These are phyloP conservation scores for Hemiscyllium ocellatum DNA, from an alignment of 2,113 vertebrate genomes.

Conservation along the genomic window DNA sequence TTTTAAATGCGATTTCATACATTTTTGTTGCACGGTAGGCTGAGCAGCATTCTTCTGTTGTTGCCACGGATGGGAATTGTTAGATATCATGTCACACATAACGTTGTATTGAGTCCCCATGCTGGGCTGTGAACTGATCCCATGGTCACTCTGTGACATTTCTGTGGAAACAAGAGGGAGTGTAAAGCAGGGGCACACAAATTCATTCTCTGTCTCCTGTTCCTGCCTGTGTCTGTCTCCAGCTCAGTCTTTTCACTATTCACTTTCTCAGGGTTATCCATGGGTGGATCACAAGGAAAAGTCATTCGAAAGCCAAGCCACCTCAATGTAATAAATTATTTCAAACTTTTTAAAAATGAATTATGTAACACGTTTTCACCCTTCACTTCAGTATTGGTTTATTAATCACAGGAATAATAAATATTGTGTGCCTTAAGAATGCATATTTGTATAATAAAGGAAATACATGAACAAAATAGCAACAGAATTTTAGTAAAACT, in stretches of 20 bases:
- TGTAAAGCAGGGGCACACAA: slow-evolving; percentile 40
- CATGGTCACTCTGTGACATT: slow-evolving; percentile 45
- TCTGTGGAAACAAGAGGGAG: slow-evolving; percentile 42
- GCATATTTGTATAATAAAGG: background rate
- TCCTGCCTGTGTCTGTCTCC: slow-evolving; percentile 44
- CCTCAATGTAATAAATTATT: slow-evolving; percentile 31
- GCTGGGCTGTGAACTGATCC: slow-evolving; percentile 50
- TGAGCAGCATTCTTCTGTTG: slow-evolving; percentile 50
- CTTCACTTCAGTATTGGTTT: background rate
- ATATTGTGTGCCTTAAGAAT: background rate
- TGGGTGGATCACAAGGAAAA: slow-evolving; percentile 48
- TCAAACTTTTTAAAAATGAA: background rate
- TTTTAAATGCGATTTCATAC: slow-evolving; percentile 55
- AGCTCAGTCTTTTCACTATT: slow-evolving; percentile 41
- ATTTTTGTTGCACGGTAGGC: slow-evolving; percentile 53
- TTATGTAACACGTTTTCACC: background rate
- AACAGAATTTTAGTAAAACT: background rate
- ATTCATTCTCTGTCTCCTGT: slow-evolving; percentile 47
- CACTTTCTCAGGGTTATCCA: slow-evolving; percentile 58
- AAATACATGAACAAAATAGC: background rate
- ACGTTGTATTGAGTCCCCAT: slow-evolving; percentile 41
- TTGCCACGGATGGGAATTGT: slow-evolving; percentile 50
- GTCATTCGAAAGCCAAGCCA: slow-evolving; percentile 5
- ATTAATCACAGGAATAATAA: background rate
- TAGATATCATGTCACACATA: slow-evolving; percentile 48